Conservation (phyloP, 2,797 vertebrate species). For the Onychomys torridus region DNA sequence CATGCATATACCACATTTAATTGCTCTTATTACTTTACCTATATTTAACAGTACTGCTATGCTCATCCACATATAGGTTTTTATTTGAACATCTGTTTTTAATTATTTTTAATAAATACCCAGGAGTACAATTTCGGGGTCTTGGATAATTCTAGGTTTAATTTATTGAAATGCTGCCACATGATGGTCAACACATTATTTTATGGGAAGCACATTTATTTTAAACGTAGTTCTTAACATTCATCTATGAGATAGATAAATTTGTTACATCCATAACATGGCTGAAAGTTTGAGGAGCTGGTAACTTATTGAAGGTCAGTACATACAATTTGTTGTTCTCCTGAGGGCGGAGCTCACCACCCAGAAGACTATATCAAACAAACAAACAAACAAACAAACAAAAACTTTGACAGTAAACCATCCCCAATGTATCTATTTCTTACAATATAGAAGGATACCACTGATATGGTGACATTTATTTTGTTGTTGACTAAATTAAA, state of each 20-base stretch:
- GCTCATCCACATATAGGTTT: neutral
- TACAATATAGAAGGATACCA: neutral
- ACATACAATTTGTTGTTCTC: neutral
- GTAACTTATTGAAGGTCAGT: neutral
- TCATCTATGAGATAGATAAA: neutral
- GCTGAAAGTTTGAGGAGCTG: neutral
- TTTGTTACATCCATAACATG: neutral
- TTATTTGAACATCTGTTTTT: slow-evolving; percentile 17
- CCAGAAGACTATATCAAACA: neutral
- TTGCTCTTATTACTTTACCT: neutral
- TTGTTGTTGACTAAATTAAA: slow-evolving; percentile 20
- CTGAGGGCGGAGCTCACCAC: neutral
- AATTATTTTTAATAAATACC: slow-evolving; percentile 34
- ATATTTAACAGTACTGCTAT: neutral
- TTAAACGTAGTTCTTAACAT: slow-evolving; percentile 44
- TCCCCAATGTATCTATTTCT: neutral
- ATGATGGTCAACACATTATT: neutral
- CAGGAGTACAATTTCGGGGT: neutral
- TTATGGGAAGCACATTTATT: neutral
- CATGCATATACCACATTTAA: neutral
- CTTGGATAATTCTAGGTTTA: slow-evolving; percentile 6
- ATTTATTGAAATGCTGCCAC: slow-evolving; percentile 29
- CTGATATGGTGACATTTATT: neutral
- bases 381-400: neutral
- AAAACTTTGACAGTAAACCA: neutral